phyloP scores from a whole-genome alignment of 1,140 invertebrate species.

The Chrysomallon squamiferum region DNA sequence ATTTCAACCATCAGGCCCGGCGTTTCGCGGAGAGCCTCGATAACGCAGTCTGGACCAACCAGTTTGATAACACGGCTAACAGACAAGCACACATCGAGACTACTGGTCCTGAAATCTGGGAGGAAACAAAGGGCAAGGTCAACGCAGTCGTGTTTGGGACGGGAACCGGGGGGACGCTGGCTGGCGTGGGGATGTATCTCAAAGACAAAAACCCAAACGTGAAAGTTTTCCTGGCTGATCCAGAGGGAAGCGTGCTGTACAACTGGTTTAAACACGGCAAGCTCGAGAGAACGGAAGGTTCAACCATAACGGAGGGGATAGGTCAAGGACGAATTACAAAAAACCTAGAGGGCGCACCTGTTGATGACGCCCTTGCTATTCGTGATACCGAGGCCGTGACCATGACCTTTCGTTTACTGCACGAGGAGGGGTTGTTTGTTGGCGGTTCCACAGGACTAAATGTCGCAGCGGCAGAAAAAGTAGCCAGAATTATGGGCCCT shows the following conservation, averaged over 20 bases:
- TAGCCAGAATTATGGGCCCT: slow-evolving; percentile 57
- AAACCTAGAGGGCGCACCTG: slow-evolving; percentile 59
- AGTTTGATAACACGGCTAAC: slow-evolving; percentile 66
- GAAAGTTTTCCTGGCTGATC: slow-evolving; percentile 60
- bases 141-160: slow-evolving; percentile 62
- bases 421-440: slow-evolving; percentile 63
- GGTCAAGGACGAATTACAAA: slow-evolving; percentile 62
- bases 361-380: slow-evolving; percentile 59
- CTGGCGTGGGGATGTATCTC: slow-evolving; percentile 57
- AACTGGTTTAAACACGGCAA: slow-evolving; percentile 61
- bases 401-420: slow-evolving; percentile 59
- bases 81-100: slow-evolving; percentile 62
- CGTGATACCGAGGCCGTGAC: slow-evolving; percentile 57
- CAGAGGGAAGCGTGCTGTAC: slow-evolving; percentile 62
- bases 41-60: slow-evolving; percentile 64
- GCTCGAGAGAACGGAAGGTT: slow-evolving; percentile 58
- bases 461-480: slow-evolving; percentile 56
- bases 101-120: slow-evolving; percentile 67
- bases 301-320: slow-evolving; percentile 63
- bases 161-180: slow-evolving; percentile 62
- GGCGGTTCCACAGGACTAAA: slow-evolving; percentile 63
- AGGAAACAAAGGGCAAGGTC: slow-evolving; percentile 62
- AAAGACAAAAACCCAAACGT: slow-evolving; percentile 62
- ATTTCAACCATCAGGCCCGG: slow-evolving; percentile 62
- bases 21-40: slow-evolving; percentile 59